Conservation (phyloP, 2,113 vertebrate genomes). For the Pluvialis apricaria region DNA sequence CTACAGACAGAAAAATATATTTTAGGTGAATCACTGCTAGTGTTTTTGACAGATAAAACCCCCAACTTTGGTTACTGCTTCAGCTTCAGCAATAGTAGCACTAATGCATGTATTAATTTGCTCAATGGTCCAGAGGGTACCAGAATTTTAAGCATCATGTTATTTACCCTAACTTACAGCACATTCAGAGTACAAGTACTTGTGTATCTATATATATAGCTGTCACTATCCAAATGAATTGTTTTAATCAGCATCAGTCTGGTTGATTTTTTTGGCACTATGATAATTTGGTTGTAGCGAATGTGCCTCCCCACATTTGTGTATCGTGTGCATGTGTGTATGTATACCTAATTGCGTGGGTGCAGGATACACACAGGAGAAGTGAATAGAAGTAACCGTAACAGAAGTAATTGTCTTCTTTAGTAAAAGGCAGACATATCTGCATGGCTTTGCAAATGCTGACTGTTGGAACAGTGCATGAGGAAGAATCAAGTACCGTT, state of each 20-base stretch:
- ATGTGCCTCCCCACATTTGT: neutral
- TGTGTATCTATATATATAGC: neutral
- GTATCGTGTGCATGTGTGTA: neutral
- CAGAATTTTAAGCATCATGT: neutral
- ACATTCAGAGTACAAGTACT: neutral
- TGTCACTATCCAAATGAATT: neutral
- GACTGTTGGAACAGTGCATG: neutral
- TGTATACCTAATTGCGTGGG: neutral
- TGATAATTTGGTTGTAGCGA: neutral
- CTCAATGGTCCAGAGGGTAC: neutral
- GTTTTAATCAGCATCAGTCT: neutral
- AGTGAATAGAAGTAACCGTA: neutral
- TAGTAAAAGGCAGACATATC: neutral
- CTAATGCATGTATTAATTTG: neutral
- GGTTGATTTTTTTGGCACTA: neutral
- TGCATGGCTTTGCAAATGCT: neutral
- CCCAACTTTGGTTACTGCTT: neutral
- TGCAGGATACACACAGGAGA: neutral
- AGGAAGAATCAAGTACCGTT: neutral
- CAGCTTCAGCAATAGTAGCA: neutral
- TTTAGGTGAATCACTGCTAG: neutral
- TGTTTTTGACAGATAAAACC: neutral
- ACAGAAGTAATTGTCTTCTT: neutral
- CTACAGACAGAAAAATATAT: neutral
- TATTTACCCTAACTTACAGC: neutral